A percentile compares a stretch with the other conserved stretches of the same genome.
Conservation (phyloP, 2,113 vertebrate genomes). For the Lontra canadensis region DNA sequence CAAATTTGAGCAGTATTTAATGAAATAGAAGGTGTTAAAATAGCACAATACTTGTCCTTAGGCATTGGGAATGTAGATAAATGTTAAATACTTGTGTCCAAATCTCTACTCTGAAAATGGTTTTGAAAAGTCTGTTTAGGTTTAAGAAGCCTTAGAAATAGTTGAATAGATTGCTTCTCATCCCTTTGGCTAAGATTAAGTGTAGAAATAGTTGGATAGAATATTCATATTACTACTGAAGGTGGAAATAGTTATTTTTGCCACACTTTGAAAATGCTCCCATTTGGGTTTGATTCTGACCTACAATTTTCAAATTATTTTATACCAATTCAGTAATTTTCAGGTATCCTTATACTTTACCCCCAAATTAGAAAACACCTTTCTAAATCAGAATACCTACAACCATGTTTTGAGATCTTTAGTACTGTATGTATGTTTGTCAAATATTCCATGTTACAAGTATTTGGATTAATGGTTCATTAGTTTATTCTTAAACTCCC, state of each 20-base stretch:
- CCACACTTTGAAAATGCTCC: background rate
- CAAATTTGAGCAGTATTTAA: background rate
- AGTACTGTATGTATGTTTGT: background rate
- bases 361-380: background rate
- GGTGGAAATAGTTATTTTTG: background rate
- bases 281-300: background rate
- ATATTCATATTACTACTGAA: background rate
- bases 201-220: background rate
- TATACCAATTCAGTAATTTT: background rate
- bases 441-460: background rate
- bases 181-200: too few species aligned
- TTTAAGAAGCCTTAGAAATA: background rate
- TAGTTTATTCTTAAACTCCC: background rate
- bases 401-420: background rate
- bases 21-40: background rate
- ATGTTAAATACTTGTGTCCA: background rate
- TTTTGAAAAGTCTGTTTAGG: background rate
- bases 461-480: background rate
- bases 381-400: background rate
- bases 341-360: background rate
- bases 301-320: background rate
- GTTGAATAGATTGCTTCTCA: background rate
- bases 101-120: background rate
- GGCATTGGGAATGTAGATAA: background rate
- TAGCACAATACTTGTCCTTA: background rate